These are phyloP conservation scores for Pseudopipra pipra DNA, from an alignment of 2,113 vertebrate species.

Conservation along the genomic window DNA sequence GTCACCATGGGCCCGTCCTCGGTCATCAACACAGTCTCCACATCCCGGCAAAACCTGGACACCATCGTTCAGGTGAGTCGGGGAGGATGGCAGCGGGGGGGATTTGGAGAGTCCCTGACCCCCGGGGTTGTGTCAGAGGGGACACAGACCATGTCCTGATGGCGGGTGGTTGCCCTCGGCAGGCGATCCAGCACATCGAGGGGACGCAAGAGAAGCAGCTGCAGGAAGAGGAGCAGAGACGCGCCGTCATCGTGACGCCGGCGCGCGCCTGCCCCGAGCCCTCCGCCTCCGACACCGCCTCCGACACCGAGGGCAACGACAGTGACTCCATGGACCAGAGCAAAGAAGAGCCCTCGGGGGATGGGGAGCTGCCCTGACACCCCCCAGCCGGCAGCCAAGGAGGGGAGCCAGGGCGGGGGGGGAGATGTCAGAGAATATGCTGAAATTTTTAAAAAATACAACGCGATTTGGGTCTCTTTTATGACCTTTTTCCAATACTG, in stretches of 20 bases:
- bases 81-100: fast-evolving
- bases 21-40: constrained; percentile 94
- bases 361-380: constrained; percentile 86
- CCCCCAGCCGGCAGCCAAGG: constrained; percentile 45
- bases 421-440: constrained; percentile 51
- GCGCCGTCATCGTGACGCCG: constrained; percentile 89
- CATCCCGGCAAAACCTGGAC: constrained; percentile 97
- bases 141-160: fast-evolving
- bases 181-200: constrained; percentile 99
- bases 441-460: constrained; percentile 80
- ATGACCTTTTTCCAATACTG: constrained; percentile 82
- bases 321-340: constrained; percentile 81
- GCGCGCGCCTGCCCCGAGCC: constrained; percentile 76
- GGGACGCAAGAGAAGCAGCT: constrained; percentile 88
- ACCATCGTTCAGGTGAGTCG: constrained; percentile 92
- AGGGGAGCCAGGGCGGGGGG: constrained; percentile 11
- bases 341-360: constrained; percentile 74
- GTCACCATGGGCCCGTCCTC: constrained; percentile 95
- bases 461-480: constrained; percentile 80
- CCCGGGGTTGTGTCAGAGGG: fast-evolving
- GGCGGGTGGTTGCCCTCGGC: background rate
- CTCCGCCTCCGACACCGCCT: constrained; percentile 88
- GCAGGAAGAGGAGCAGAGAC: constrained; percentile 87
- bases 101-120: fast-evolving
- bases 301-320: constrained; percentile 88